These are phyloP conservation scores for Macquaria ambigua DNA, from an alignment of 2,113 vertebrate genomes.

Conservation along the genomic window DNA sequence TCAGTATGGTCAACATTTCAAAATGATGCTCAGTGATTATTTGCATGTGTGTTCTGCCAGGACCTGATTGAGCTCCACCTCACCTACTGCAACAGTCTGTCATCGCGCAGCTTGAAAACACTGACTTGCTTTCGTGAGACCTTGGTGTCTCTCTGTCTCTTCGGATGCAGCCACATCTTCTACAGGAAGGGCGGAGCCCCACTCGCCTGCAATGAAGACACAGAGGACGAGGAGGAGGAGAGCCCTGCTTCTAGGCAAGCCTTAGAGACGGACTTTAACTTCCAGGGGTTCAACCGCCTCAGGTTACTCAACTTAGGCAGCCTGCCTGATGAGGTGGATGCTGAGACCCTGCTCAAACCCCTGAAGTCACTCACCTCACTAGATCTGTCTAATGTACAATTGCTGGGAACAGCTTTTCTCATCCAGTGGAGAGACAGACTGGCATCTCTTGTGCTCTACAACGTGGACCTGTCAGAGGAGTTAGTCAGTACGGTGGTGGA, in stretches of 20 bases:
- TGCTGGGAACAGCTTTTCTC: constrained; percentile 91
- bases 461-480: constrained; percentile 96
- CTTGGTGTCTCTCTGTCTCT: constrained; percentile 94
- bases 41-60: constrained; percentile 74
- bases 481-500: constrained; percentile 90
- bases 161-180: constrained; percentile 94
- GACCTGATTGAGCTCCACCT: constrained; percentile 96
- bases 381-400: constrained; percentile 92
- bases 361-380: constrained; percentile 89
- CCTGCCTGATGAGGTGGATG: constrained; percentile 89
- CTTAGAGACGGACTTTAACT: constrained; percentile 93
- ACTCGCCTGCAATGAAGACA: constrained; percentile 89
- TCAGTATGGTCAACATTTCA: neutral
- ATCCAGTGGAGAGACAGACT: constrained; percentile 95
- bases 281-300: constrained; percentile 93
- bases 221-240: constrained; percentile 91
- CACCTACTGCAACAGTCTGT: constrained; percentile 94
- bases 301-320: constrained; percentile 94
- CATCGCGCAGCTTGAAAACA: constrained; percentile 93
- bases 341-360: constrained; percentile 90
- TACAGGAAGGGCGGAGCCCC: constrained; percentile 90
- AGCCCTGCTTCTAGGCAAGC: constrained; percentile 88
- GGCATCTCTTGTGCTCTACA: constrained; percentile 96
- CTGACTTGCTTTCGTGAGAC: constrained; percentile 91
- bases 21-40: neutral